phyloP scores from a whole-genome alignment of 1,140 invertebrate species.

The Drosophila seguyi region DNA sequence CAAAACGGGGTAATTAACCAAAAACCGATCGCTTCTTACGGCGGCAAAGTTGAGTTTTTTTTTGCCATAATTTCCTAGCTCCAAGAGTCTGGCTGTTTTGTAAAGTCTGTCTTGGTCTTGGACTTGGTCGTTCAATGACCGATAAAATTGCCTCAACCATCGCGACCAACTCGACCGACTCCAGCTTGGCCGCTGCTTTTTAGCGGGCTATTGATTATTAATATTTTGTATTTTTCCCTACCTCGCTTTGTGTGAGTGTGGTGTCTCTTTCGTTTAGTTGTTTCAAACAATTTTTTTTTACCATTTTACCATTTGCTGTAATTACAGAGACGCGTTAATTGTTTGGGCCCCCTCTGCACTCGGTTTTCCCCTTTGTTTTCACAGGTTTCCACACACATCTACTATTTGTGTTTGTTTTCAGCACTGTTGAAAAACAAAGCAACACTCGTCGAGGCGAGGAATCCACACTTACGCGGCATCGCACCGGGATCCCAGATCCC shows the following conservation, averaged over 20 bases:
- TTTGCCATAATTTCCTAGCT: constrained; percentile 49
- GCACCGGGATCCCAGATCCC: constrained; percentile 14
- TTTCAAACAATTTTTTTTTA: constrained; percentile 62
- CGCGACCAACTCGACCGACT: constrained; percentile 50
- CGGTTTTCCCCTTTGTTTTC: constrained; percentile 42
- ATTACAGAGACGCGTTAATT: constrained; percentile 80
- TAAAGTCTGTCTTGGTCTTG: constrained; percentile 24
- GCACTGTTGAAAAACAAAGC: constrained; percentile 48
- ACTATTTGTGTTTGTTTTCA: constrained; percentile 72
- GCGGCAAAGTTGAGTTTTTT: constrained; percentile 33
- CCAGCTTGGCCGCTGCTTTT: constrained; percentile 52
- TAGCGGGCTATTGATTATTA: constrained; percentile 82
- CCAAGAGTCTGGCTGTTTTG: constrained; percentile 16
- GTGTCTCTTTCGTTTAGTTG: constrained; percentile 48
- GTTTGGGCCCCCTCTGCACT: constrained; percentile 68
- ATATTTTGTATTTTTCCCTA: constrained; percentile 54
- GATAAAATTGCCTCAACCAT: constrained; percentile 74
- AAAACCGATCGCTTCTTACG: constrained; percentile 78
- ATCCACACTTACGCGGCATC: constrained; percentile 77
- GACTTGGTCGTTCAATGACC: constrained; percentile 72
- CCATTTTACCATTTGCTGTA: constrained; percentile 62
- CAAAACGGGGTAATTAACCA: constrained; percentile 66
- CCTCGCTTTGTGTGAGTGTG: constrained; percentile 1
- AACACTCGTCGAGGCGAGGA: constrained; percentile 63
- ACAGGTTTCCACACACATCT: constrained; percentile 42